Evolutionary conservation across 1,140 invertebrate species (phyloP), one percentile per base, ranked within the genome.

Genomic region (Riptortus pedestris): DNA sequence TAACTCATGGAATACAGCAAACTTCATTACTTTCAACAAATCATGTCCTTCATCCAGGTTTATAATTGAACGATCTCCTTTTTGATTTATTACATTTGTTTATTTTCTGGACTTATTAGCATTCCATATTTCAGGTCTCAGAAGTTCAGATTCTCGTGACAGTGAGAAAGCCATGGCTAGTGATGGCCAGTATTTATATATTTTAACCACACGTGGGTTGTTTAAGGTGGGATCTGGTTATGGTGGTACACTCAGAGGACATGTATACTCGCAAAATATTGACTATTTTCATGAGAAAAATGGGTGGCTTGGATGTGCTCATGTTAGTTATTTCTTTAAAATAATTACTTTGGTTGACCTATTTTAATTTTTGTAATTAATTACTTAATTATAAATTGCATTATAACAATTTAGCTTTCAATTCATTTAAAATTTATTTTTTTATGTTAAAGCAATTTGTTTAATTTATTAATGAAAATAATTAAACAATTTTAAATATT

Each of bases 191-290:
- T 93, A 85, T 74, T 77, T 98, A 26, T 96, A 93, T 75, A 74
- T 96, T 2, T 84, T 86, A 71, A 86, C 83, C 69, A 82, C 84
- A 0, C 85, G 82, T 70, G 86, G 91, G 9, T 77, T 95, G 52
- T 79, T 90, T 31, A 96, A 96, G 79, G 85, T 98, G 69, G 93
- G 93, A 7, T 91, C 91, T 67, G 93, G 94, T 20, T 95, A 92
- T 76, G 86, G 87, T 43, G 90, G 87, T 67, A 93, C 93, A 12
- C 82, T 93, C 65, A 89, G 87, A 77, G 91, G 91, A 28, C 87
- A 91, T 74, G 76, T 94, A 38, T 93, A 93, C 73, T 75, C 82
- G 65, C 83, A 85, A 70, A 90, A 90, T 73, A 79, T 84, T 47
- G 85, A 91, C 73, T 88, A 91, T 74, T 89, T 88, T 74, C 22